phyloP scores from a whole-genome alignment of 30 jellyfish, hydroid and myxozoan genomes.

The Chrysaora quinquecirrha region DNA sequence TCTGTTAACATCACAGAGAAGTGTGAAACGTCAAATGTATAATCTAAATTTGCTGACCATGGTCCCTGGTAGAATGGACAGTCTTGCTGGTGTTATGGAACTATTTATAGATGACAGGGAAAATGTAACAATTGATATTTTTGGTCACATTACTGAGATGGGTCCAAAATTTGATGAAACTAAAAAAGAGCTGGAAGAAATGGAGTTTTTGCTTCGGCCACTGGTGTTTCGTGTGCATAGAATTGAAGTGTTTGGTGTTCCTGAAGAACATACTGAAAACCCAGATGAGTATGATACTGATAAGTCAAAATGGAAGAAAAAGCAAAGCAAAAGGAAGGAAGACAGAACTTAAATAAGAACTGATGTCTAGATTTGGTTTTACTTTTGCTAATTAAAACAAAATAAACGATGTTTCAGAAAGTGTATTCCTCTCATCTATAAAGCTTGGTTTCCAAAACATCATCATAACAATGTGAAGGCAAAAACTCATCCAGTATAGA shows the following conservation, averaged over 20 bases:
- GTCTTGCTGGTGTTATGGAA: conserved; percentile 48
- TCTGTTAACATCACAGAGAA: conserved; percentile 57
- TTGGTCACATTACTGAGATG: conserved; percentile 16
- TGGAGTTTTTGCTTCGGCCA: conserved; percentile 57
- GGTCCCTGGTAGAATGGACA: conserved; percentile 50
- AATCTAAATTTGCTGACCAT: conserved; percentile 33
- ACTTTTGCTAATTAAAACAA: too few species aligned
- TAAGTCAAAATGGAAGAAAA: conserved; percentile 5
- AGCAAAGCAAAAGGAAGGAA: background rate
- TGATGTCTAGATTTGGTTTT: too few species aligned
- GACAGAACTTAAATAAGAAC: too few species aligned
- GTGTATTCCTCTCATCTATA: too few species aligned
- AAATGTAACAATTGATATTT: conserved; percentile 42
- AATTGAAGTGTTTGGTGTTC: conserved; percentile 51
- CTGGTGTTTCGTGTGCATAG: conserved; percentile 41
- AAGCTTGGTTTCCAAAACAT: too few species aligned
- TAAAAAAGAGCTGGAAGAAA: conserved; percentile 24
- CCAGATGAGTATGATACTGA: conserved; percentile 1
- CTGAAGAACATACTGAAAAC: conserved; percentile 34
- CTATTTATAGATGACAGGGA: conserved; percentile 61
- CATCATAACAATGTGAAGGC: too few species aligned
- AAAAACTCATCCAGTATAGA: too few species aligned
- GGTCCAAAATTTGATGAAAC: conserved; percentile 38
- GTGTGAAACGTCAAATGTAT: conserved; percentile 61
- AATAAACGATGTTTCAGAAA: too few species aligned